These are phyloP conservation scores for Tupiocoris notatus DNA, from an alignment of 2,888 invertebrate species.

Conservation along the genomic window DNA sequence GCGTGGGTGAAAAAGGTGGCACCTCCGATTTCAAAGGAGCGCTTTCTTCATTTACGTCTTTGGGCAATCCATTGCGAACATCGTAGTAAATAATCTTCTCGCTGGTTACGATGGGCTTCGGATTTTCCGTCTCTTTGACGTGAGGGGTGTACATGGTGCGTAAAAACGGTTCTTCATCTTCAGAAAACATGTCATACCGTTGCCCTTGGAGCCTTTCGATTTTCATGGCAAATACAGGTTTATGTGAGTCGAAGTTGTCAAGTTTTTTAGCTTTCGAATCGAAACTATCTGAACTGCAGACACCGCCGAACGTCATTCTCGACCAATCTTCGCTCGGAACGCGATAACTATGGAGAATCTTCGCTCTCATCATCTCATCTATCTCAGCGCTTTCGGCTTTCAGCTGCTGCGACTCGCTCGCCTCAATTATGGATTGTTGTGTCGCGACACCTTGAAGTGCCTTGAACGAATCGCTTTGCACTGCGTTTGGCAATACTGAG, in stretches of 20 bases:
- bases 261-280: neutral
- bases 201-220: neutral
- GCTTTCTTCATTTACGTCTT: neutral
- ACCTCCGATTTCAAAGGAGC: no score
- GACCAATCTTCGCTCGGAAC: neutral
- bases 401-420: no score
- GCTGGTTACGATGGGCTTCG: neutral
- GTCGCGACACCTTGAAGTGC: no score
- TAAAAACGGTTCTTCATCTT: constrained; percentile 31
- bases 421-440: no score
- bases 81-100: constrained; percentile 2
- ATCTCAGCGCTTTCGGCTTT: no score
- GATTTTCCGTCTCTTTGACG: neutral
- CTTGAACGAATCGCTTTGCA: no score
- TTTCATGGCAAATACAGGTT: neutral
- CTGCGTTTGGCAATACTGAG: no score
- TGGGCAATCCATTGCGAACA: neutral
- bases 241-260: neutral
- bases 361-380: no score
- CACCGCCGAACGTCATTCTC: neutral
- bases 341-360: no score
- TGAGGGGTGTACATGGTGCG: neutral
- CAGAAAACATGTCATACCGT: constrained; percentile 15
- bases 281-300: neutral
- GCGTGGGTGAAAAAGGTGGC: no score